Evolutionary conservation across 2,888 invertebrate genomes (phyloP).

Genomic region (Stenodera caucasica): DNA sequence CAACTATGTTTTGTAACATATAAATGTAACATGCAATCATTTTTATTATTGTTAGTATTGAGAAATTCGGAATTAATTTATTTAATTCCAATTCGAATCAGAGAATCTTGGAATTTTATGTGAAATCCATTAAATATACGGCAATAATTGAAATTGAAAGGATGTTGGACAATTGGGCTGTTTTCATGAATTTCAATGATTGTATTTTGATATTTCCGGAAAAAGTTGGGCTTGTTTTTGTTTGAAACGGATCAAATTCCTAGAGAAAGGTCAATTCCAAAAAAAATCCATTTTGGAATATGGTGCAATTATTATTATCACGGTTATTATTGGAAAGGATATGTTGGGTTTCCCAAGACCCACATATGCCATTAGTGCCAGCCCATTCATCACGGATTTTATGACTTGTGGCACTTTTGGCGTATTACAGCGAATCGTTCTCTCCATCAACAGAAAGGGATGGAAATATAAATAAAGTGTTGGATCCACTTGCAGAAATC

Average conservation of each 20-base stretch:
- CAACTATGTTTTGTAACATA: neutral
- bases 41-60: neutral
- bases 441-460: neutral
- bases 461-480: no score
- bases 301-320: neutral
- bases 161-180: neutral
- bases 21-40: neutral
- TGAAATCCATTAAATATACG: no score
- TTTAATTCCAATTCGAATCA: no score
- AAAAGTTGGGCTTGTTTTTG: neutral
- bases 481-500: no score
- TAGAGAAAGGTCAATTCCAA: neutral
- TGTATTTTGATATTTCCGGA: neutral
- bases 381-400: conserved; percentile 1
- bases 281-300: neutral
- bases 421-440: neutral
- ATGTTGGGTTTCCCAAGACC: neutral
- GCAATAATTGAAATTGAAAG: neutral
- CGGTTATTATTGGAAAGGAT: conserved; percentile 5
- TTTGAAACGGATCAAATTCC: neutral
- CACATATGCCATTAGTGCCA: conserved; percentile 2
- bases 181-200: neutral
- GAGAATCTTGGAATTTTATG: no score
- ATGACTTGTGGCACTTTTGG: neutral
- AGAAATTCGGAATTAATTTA: neutral